Evolutionary conservation across 2,797 vertebrate species (phyloP).

Genomic region (Melanogrammus aeglefinus): DNA sequence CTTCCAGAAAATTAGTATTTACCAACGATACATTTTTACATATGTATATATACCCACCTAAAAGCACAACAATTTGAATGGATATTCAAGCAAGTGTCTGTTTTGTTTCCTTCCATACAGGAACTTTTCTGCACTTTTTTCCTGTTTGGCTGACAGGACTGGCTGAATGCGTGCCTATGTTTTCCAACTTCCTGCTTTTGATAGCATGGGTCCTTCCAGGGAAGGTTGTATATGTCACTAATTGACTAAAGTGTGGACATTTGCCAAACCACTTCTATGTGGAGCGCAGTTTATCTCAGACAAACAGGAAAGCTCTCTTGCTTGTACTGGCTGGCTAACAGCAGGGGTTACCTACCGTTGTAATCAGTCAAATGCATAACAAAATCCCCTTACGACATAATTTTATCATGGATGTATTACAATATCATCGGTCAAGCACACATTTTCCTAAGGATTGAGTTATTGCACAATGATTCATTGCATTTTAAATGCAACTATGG

Average conservation of each 20-base stretch:
- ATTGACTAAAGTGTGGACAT: not conserved
- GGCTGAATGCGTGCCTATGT: not conserved
- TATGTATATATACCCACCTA: too few species aligned
- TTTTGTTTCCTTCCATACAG: not conserved
- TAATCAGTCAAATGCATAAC: not conserved
- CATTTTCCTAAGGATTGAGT: not conserved
- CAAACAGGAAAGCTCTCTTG: not conserved
- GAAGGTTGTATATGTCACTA: not conserved
- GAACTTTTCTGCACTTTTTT: not conserved
- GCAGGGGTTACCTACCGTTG: not conserved
- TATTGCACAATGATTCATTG: not conserved
- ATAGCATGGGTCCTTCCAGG: not conserved
- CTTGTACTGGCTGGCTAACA: not conserved
- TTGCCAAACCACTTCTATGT: not conserved
- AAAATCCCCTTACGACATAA: not conserved
- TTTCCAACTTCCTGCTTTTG: not conserved
- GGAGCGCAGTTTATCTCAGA: not conserved
- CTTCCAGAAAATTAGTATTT: too few species aligned
- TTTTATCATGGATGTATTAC: not conserved
- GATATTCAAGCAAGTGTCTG: not conserved
- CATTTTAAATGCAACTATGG: not conserved
- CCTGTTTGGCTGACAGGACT: not conserved
- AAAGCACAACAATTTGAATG: not conserved
- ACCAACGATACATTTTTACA: too few species aligned
- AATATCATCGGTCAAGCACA: not conserved